Conservation (phyloP, 2,888 invertebrate genomes). For the Sinohyriopsis cumingii region DNA sequence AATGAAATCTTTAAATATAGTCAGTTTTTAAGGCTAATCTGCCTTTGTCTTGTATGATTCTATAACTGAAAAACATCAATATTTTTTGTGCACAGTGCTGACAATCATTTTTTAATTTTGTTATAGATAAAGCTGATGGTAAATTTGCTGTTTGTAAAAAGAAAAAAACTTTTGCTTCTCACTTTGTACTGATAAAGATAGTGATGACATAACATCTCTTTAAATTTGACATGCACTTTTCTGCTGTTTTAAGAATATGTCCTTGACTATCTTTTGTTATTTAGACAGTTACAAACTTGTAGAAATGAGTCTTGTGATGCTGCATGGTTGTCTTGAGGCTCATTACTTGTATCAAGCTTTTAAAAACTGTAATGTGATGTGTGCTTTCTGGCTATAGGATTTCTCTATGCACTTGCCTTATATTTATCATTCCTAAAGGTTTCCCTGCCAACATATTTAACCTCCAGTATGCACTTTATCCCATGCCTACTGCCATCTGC, state of each 20-base stretch:
- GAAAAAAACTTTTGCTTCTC: not conserved
- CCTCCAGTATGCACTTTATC: too few species aligned
- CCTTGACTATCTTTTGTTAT: not conserved
- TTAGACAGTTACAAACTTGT: not conserved
- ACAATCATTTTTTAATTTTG: not conserved
- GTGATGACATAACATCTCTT: too few species aligned
- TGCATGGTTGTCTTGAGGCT: not conserved
- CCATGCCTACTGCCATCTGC: too few species aligned
- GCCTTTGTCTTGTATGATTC: too few species aligned
- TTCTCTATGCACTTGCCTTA: too few species aligned
- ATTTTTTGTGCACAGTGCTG: not conserved
- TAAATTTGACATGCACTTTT: too few species aligned
- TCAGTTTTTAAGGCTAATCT: too few species aligned
- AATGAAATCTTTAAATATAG: too few species aligned
- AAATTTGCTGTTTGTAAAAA: conserved; percentile 2
- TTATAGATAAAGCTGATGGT: conserved; percentile 27
- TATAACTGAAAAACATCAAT: not conserved
- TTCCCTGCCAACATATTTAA: too few species aligned
- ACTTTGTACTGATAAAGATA: not conserved
- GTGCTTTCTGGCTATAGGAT: too few species aligned
- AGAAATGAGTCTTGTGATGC: not conserved
- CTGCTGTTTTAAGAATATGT: too few species aligned
- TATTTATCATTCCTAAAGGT: too few species aligned
- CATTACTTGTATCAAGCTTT: not conserved
- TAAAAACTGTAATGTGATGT: not conserved